Evolutionary conservation across 1,140 invertebrate genomes (phyloP).

Genomic region (Trichonephila clavata): DNA sequence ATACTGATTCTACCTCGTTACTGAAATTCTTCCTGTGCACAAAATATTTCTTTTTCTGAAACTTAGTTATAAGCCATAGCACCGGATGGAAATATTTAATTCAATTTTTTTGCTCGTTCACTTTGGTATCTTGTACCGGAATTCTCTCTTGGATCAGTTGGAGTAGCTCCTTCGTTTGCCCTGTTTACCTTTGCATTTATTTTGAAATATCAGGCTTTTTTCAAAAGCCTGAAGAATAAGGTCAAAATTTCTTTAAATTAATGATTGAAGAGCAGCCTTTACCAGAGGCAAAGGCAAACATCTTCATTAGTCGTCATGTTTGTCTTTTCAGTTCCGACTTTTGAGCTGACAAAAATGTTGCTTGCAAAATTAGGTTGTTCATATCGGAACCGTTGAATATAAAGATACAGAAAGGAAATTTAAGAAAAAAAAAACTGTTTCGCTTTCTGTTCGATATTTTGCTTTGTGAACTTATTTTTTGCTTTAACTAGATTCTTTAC

Average conservation of each 20-base stretch:
- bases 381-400: slow-evolving; percentile 37
- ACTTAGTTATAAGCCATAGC: slow-evolving; percentile 12
- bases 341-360: slow-evolving; percentile 44
- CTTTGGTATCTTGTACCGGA: not conserved
- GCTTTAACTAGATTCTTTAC: not conserved
- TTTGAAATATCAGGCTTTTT: slow-evolving; percentile 42
- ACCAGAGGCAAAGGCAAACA: slow-evolving; percentile 30
- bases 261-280: slow-evolving; percentile 22
- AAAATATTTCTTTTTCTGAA: slow-evolving; percentile 18
- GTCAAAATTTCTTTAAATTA: slow-evolving; percentile 62
- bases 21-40: not conserved
- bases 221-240: not conserved
- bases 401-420: not conserved
- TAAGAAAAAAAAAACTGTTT: not conserved
- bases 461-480: not conserved
- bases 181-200: slow-evolving; percentile 68
- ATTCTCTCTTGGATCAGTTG: not conserved
- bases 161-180: slow-evolving; percentile 50
- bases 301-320: slow-evolving; percentile 65
- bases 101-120: slow-evolving; percentile 16
- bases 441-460: not conserved
- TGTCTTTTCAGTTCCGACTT: slow-evolving; percentile 62
- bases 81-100: slow-evolving; percentile 39
- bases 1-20: slow-evolving; percentile 48
- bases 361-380: slow-evolving; percentile 25